Evolutionary conservation across 2,797 vertebrate species (phyloP).

Genomic region (Chloroceryle inda): DNA sequence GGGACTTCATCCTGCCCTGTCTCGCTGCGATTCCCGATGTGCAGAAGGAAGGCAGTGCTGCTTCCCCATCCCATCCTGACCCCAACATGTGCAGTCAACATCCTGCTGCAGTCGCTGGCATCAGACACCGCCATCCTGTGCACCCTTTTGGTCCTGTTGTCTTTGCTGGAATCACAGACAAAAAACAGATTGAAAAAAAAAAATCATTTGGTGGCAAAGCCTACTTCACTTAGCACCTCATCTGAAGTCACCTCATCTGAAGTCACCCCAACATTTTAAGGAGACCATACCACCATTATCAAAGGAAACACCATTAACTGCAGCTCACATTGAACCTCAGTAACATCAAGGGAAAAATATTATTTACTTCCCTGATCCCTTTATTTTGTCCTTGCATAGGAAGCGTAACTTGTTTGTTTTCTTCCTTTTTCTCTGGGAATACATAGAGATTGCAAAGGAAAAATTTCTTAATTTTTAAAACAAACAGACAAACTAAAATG

Average conservation of each 20-base stretch:
- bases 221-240: not conserved
- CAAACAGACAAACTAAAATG: not conserved
- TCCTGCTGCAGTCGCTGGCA: fast-evolving
- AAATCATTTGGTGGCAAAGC: not conserved
- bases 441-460: not conserved
- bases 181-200: not conserved
- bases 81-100: not conserved
- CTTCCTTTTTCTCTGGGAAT: not conserved
- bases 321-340: not conserved
- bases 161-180: not conserved
- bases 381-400: conserved; percentile 12
- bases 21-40: fast-evolving
- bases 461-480: conserved; percentile 12
- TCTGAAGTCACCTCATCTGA: not conserved
- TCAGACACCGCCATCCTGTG: not conserved
- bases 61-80: not conserved
- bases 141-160: not conserved
- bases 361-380: not conserved
- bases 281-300: not conserved
- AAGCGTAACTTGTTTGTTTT: not conserved
- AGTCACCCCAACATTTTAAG: not conserved
- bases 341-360: not conserved
- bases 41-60: fast-evolving
- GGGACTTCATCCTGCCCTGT: not conserved
- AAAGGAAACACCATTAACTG: not conserved